These are phyloP conservation scores for Empidonax traillii DNA, from an alignment of 2,113 vertebrate species.

Conservation along the genomic window DNA sequence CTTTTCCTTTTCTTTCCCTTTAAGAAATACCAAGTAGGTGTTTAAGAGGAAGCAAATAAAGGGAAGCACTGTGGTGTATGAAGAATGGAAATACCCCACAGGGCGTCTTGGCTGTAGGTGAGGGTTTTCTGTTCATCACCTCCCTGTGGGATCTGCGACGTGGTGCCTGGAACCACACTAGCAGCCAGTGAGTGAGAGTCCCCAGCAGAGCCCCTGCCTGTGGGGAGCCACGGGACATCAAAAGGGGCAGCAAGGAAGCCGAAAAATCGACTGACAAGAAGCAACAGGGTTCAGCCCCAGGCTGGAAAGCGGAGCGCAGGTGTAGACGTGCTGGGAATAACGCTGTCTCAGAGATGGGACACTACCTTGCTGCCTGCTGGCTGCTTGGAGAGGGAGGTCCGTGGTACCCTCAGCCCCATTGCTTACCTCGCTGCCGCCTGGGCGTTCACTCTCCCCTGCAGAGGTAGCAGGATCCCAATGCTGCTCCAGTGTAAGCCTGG, in stretches of 20 bases:
- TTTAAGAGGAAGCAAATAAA: background rate
- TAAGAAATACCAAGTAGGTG: background rate
- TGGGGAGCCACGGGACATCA: background rate
- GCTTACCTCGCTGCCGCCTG: accelerated
- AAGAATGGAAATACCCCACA: background rate
- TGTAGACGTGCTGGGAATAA: background rate
- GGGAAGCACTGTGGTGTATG: background rate
- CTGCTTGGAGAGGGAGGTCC: background rate
- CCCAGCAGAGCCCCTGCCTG: background rate
- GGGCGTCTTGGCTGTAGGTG: accelerated
- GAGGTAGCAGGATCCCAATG: accelerated
- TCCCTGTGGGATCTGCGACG: accelerated
- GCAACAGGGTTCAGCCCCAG: background rate
- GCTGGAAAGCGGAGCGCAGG: background rate
- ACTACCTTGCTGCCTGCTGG: background rate
- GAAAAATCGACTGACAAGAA: background rate
- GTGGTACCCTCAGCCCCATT: background rate
- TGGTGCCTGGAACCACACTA: background rate
- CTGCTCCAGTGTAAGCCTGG: accelerated
- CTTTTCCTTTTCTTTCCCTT: accelerated
- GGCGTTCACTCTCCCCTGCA: background rate
- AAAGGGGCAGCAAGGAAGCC: background rate
- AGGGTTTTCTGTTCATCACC: background rate
- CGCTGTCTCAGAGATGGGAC: background rate
- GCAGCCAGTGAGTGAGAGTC: accelerated